Evolutionary conservation across 2,888 invertebrate species (phyloP), one percentile per base, ranked within the genome.

Genomic region (Heliconius sara): DNA sequence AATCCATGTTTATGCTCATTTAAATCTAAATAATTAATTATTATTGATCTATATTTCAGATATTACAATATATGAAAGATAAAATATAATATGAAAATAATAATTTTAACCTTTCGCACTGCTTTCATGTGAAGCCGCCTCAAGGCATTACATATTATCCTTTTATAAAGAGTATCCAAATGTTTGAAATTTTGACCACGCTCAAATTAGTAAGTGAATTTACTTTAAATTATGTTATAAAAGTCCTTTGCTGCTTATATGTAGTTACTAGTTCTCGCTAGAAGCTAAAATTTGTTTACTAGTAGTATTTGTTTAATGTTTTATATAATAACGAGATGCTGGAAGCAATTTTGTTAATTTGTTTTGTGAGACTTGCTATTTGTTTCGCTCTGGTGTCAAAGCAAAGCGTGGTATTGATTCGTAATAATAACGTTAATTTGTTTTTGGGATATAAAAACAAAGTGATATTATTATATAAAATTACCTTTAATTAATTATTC

Each of bases 111-210:
- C 19, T 52, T 52, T 19, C 52, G 2, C 52, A 52, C 60, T 22
- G n/a, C n/a, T n/a, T 9, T 60, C 7, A 73, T 16, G 34, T 22
- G 25, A 39, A 52, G 2, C 27, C n/a, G 66, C 76, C 34, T n/a
- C 52, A n/a, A 57, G 67, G 27, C 52, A 60, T n/a, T 60, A 60
- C 3, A n/a, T 60, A 34, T 76, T 66, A 34, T 67, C 52, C 34
- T 76, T 67, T 34, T 16, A 76, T 66, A 76, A 0, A 34, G 52
- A 47, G 19, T 57, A 67, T 30, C 12, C 10, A 67, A 76, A 76
- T 67, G 52, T 76, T 67, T 67, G 30, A 66, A 76, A 67, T 67
- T 67, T 67, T 25, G 52, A 34, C 52, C 47, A 52, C 1, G 34
- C 30, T 30, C n/a, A 67, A 65, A 76, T 66, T 47, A n/a, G 3